Evolutionary conservation across 2,888 invertebrate genomes (phyloP), one percentile per base, ranked within the genome.

Genomic region (Dendrolimus pini): DNA sequence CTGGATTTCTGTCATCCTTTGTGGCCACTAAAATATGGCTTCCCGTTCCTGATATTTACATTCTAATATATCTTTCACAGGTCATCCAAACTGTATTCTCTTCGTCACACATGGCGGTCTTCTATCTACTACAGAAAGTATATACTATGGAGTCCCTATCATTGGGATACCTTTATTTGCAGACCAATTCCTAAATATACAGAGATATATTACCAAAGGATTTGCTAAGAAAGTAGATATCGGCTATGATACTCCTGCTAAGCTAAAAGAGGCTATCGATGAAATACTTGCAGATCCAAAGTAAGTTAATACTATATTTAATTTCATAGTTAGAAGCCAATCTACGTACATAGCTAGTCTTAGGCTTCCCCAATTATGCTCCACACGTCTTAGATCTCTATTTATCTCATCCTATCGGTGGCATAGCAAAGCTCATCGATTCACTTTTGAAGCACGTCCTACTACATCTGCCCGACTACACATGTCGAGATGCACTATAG

Each of bases 161-260:
- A 69, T 76, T n/a, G 77, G 73, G 12, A 67, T 78, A 41, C 78
- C 78, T 1, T 64, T 64, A 0, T 73, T 69, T 58, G 74, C 55
- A 2, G 77, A 78, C 52, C 77, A 78, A 59, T 69, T 68, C 54
- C 18, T 62, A 7, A 78, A 76, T 54, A 61, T 73, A 0, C 58
- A 59, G 0, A 66, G 65, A 55, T 69, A 69, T 41, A 69, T 69
- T 1, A 57, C 54, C 3, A 73, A 65, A 56, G 78, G 77, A 2
- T 70, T 65, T 56, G 76, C 68, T 1, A 65, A 56, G 54, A 66
- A 60, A 55, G 71, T 76, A 0, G 62, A 69, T 14, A 56, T 74
- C 9, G 62, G 68, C 9, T 58, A 60, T 9, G 42, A 60, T 1
- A 61, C 72, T 59, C 63, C 62, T 7, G 60, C 55, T 10, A 61